Percentiles rank a stretch among this genome's conserved stretches.
phyloP scores from a whole-genome alignment of 2,888 invertebrate genomes.

The Spodoptera littoralis region DNA sequence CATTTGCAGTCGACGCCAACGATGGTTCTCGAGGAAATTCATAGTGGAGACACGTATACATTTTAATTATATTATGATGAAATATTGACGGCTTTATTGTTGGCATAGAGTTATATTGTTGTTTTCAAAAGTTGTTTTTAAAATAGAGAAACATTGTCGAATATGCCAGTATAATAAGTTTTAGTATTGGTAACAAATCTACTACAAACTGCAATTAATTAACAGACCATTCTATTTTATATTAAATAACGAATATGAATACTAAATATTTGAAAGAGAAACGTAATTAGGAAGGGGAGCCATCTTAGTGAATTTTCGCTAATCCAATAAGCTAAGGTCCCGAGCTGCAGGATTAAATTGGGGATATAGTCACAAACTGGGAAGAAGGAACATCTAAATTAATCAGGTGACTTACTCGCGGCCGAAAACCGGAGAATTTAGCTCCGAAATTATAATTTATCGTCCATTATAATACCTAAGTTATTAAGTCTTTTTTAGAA shows the following conservation, averaged over 20 bases:
- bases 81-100: too few relatives aligned
- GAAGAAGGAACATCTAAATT: constrained; percentile 65
- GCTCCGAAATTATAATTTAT: constrained; percentile 44
- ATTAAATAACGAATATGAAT: constrained; percentile 11
- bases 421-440: constrained; percentile 21
- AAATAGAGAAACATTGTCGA: too few relatives aligned
- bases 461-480: constrained; percentile 1
- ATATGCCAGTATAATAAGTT: too few relatives aligned
- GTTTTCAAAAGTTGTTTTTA: too few relatives aligned
- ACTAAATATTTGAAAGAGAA: constrained; percentile 64
- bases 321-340: constrained; percentile 50
- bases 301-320: constrained; percentile 60
- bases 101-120: too few relatives aligned
- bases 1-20: constrained; percentile 8
- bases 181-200: too few relatives aligned
- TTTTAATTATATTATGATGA: not conserved
- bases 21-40: constrained; percentile 8
- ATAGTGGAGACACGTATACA: not conserved
- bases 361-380: constrained; percentile 50
- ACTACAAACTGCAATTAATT: too few relatives aligned
- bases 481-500: constrained; percentile 1
- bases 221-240: too few relatives aligned
- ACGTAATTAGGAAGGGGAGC: constrained; percentile 59
- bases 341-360: constrained; percentile 53
- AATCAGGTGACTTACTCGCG: constrained; percentile 67